Percentiles rank a stretch among this genome's conserved stretches.
Evolutionary conservation across 2,113 vertebrate species (phyloP).

Genomic region (Apteryx mantelli): DNA sequence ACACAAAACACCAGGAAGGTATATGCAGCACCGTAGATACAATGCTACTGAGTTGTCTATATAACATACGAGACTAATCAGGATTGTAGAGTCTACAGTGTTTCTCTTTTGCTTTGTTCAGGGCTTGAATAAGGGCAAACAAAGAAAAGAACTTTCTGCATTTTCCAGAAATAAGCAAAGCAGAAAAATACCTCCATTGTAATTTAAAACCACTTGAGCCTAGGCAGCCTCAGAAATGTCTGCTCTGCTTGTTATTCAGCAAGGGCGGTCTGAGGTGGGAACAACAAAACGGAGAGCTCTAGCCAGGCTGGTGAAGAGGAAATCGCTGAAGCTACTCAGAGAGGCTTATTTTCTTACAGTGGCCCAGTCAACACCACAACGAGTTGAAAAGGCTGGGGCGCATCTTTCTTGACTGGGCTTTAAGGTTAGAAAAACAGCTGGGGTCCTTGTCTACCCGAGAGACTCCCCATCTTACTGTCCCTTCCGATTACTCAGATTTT

Average conservation of each 20-base stretch:
- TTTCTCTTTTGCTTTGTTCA: background rate
- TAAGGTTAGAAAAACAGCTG: background rate
- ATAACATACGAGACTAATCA: background rate
- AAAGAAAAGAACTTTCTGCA: background rate
- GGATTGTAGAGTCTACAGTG: background rate
- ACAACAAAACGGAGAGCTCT: background rate
- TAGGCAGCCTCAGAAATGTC: background rate
- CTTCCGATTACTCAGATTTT: background rate
- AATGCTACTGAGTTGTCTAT: background rate
- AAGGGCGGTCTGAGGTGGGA: background rate
- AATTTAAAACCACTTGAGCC: background rate
- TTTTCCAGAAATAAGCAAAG: background rate
- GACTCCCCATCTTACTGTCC: background rate
- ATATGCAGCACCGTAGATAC: background rate
- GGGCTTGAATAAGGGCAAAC: background rate
- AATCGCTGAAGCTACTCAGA: background rate
- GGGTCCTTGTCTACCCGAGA: background rate
- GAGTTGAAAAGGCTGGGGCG: background rate
- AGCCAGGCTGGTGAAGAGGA: background rate
- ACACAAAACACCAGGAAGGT: background rate
- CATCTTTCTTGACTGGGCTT: background rate
- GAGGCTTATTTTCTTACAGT: background rate
- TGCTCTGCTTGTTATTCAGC: background rate
- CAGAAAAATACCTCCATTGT: accelerated
- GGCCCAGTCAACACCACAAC: background rate